Percentiles rank a stretch among this genome's conserved stretches.
phyloP scores from a whole-genome alignment of 2,888 invertebrate species.

The Nemapogon koenigi region DNA sequence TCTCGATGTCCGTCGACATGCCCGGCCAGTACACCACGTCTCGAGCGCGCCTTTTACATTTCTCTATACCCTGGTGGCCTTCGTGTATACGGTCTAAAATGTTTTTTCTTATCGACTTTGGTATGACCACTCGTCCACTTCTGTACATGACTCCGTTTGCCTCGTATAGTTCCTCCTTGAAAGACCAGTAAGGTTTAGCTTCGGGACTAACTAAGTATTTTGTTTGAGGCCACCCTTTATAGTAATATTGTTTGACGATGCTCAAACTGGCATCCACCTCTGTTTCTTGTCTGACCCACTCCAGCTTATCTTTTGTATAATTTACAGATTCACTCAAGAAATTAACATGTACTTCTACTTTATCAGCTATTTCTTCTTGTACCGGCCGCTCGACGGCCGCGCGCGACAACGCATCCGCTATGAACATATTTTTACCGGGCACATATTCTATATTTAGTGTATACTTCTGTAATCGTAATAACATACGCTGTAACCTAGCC shows the following conservation, averaged over 20 bases:
- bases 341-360: neutral
- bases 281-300: too few relatives aligned
- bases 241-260: too few relatives aligned
- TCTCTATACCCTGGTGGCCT: slow-evolving; percentile 14
- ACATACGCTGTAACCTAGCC: slow-evolving; percentile 22
- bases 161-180: neutral
- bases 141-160: neutral
- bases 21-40: slow-evolving; percentile 17
- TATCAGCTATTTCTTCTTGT: slow-evolving; percentile 8
- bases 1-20: slow-evolving; percentile 15
- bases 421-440: slow-evolving; percentile 22
- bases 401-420: slow-evolving; percentile 25
- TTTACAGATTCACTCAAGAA: neutral
- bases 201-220: neutral
- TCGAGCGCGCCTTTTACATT: slow-evolving; percentile 15
- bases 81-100: slow-evolving; percentile 12
- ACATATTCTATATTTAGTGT: slow-evolving; percentile 19
- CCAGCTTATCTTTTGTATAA: neutral
- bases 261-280: too few relatives aligned
- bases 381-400: slow-evolving; percentile 13
- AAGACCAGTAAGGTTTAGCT: neutral
- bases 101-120: neutral
- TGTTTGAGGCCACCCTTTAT: neutral
- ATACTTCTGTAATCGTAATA: slow-evolving; percentile 21
- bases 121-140: slow-evolving; percentile 3